These are phyloP conservation scores for Gambelia wislizenii DNA, from an alignment of 2,797 vertebrate species.

Conservation along the genomic window DNA sequence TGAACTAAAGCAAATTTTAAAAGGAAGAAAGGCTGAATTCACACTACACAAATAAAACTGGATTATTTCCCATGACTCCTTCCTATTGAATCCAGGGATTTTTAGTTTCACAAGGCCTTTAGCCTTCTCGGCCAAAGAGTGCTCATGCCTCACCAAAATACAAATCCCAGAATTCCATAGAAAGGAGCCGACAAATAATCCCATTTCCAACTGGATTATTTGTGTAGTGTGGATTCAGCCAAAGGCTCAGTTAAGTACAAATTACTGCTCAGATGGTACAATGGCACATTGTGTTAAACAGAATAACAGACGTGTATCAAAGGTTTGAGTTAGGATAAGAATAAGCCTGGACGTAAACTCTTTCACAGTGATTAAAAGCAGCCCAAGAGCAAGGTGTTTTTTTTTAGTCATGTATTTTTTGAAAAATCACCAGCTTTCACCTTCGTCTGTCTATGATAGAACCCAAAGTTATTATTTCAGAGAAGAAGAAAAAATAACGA, in stretches of 20 bases:
- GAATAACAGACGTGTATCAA: background rate
- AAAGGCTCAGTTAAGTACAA: background rate
- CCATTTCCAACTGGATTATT: no score
- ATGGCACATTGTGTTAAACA: background rate
- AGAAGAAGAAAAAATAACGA: background rate
- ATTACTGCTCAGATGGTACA: background rate
- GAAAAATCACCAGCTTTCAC: background rate
- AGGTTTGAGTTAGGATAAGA: no score
- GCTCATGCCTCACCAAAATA: no score
- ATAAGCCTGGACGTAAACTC: background rate
- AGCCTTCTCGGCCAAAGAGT: no score
- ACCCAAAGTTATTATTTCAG: slow-evolving; percentile 19
- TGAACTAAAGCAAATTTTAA: background rate
- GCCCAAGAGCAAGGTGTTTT: background rate
- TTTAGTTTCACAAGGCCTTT: no score
- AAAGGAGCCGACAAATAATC: no score
- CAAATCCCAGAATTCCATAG: no score
- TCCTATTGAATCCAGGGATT: no score
- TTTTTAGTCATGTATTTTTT: background rate
- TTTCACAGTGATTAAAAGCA: background rate
- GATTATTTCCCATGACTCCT: no score
- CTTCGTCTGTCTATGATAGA: background rate
- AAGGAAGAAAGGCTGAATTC: background rate
- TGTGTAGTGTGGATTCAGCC: no score
- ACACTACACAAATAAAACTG: no score